phyloP scores from a whole-genome alignment of 2,797 vertebrate species.

The Sardinella longiceps region DNA sequence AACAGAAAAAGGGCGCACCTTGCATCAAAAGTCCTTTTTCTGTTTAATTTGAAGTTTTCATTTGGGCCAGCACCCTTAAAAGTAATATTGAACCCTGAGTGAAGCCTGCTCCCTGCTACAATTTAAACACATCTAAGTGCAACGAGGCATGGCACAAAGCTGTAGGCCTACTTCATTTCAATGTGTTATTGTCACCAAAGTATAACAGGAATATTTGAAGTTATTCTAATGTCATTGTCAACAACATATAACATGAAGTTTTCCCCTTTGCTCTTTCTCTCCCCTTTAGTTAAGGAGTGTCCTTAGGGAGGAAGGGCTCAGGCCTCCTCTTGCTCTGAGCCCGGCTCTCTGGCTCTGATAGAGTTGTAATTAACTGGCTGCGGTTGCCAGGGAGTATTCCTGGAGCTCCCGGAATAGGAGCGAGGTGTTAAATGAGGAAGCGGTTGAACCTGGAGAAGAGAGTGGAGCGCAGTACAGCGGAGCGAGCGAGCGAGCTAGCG shows the following conservation, averaged over 20 bases:
- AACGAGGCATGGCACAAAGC: not conserved
- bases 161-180: not conserved
- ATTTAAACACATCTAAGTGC: not conserved
- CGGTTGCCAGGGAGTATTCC: conserved; percentile 60
- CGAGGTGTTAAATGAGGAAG: conserved; percentile 62
- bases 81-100: no score
- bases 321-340: not conserved
- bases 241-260: no score
- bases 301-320: not conserved
- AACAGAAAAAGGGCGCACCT: no score
- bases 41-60: no score
- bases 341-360: conserved; percentile 54
- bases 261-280: no score
- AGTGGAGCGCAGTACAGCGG: not conserved
- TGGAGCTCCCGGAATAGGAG: conserved; percentile 60
- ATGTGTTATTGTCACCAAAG: not conserved
- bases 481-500: conserved; percentile 30
- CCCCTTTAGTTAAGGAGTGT: no score
- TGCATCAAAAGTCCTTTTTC: no score
- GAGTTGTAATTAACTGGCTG: conserved; percentile 67
- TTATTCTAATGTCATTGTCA: no score
- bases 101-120: no score
- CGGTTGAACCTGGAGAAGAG: conserved; percentile 42
- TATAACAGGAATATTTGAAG: no score
- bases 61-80: no score